Conservation (phyloP, 2,797 vertebrate genomes). For the Okamejei kenojei region DNA sequence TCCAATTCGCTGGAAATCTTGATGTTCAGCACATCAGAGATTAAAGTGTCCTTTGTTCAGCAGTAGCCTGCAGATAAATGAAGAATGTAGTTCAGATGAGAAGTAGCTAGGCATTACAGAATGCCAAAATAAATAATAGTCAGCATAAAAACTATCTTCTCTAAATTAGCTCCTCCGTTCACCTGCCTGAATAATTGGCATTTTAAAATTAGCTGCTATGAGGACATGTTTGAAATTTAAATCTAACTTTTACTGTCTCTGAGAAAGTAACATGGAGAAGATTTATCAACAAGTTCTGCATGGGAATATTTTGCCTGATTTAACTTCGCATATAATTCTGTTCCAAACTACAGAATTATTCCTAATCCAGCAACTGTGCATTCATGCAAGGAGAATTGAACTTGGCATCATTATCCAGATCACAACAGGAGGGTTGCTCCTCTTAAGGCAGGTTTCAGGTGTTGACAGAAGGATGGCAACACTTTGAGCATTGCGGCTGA, state of each 20-base stretch:
- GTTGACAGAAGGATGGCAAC: background rate
- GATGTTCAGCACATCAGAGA: background rate
- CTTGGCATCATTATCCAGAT: slow-evolving; percentile 10
- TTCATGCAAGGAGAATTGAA: background rate
- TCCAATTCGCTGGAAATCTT: background rate
- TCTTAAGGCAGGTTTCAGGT: background rate
- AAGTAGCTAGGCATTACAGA: background rate
- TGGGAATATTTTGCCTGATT: background rate
- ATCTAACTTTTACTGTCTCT: background rate
- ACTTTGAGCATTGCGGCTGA: background rate
- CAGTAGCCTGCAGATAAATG: background rate
- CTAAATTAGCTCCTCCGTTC: background rate
- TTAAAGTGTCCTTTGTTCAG: background rate
- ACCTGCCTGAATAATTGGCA: background rate
- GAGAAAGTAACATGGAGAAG: background rate
- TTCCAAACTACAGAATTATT: background rate
- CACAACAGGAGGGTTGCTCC: background rate
- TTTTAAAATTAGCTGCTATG: background rate
- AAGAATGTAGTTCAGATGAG: background rate
- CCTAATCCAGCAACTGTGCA: background rate
- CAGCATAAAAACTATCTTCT: background rate
- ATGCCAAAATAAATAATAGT: background rate
- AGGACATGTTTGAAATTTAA: background rate
- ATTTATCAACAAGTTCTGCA: background rate
- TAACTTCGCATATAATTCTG: background rate